These are phyloP conservation scores for Pristionchus mayeri DNA, from an alignment of 2,888 invertebrate genomes.

Conservation along the genomic window DNA sequence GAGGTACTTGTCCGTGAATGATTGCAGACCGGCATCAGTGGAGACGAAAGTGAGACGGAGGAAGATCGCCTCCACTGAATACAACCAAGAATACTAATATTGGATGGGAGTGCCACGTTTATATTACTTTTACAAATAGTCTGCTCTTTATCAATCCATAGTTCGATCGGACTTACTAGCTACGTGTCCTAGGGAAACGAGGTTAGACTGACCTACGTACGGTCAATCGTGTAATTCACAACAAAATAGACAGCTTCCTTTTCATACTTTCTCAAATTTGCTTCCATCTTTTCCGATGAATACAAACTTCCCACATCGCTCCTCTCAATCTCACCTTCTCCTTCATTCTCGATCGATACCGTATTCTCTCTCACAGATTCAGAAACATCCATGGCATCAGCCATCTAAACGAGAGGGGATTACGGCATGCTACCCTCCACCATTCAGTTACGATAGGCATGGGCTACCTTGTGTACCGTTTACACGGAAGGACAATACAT, in stretches of 20 bases:
- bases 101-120: too few relatives aligned
- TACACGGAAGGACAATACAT: background rate
- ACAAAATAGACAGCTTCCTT: too few relatives aligned
- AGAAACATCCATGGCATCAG: slow-evolving; percentile 22
- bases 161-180: too few relatives aligned
- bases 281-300: too few relatives aligned
- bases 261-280: too few relatives aligned
- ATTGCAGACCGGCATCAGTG: slow-evolving; percentile 57
- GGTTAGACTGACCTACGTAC: too few relatives aligned
- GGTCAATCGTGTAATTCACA: too few relatives aligned
- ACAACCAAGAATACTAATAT: too few relatives aligned
- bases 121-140: too few relatives aligned
- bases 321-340: slow-evolving; percentile 1
- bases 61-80: slow-evolving; percentile 60
- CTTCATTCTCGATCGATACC: slow-evolving; percentile 3
- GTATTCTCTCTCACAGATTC: slow-evolving; percentile 20
- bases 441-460: slow-evolving; percentile 14
- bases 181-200: too few relatives aligned
- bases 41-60: slow-evolving; percentile 57
- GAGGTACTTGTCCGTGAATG: slow-evolving; percentile 56
- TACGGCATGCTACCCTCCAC: slow-evolving; percentile 5
- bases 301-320: too few relatives aligned
- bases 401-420: background rate
- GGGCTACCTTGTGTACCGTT: slow-evolving; percentile 20
- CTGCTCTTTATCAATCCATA: too few relatives aligned